Conservation (phyloP, 2,888 invertebrate species). For the Phyto melanocephala region DNA sequence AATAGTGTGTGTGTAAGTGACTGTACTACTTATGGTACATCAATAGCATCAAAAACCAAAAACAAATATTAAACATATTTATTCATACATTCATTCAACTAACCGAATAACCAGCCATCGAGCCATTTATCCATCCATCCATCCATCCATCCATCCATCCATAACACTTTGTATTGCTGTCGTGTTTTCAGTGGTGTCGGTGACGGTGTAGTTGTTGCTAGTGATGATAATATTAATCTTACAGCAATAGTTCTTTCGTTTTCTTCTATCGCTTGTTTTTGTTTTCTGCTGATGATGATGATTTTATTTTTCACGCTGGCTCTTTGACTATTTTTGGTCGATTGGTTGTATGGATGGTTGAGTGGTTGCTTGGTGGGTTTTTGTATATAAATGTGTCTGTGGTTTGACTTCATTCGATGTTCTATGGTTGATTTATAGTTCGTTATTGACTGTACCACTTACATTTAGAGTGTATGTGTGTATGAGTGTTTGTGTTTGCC, state of each 20-base stretch:
- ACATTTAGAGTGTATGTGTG: neutral
- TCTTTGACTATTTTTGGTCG: slow-evolving; percentile 51
- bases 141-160: slow-evolving; percentile 37
- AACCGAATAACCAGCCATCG: slow-evolving; percentile 5
- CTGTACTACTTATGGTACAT: slow-evolving; percentile 26
- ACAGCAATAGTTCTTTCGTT: slow-evolving; percentile 1
- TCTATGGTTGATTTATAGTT: slow-evolving; percentile 50
- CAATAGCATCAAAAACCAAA: slow-evolving; percentile 44
- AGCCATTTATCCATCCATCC: slow-evolving; percentile 14
- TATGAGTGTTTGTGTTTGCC: neutral
- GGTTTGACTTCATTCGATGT: slow-evolving; percentile 64
- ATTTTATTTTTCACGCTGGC: slow-evolving; percentile 30
- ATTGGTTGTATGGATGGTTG: slow-evolving; percentile 49
- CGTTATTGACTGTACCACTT: neutral
- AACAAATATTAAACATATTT: slow-evolving; percentile 38
- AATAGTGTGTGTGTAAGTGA: neutral
- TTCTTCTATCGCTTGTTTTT: slow-evolving; percentile 5
- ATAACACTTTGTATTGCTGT: slow-evolving; percentile 42
- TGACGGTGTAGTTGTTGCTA: neutral
- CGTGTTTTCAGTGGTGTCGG: neutral
- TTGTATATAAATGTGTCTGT: slow-evolving; percentile 65
- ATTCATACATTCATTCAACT: slow-evolving; percentile 39
- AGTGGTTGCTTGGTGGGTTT: slow-evolving; percentile 31
- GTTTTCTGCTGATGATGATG: slow-evolving; percentile 21
- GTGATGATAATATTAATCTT: slow-evolving; percentile 28